A percentile compares a stretch with the other conserved stretches of the same genome.
These are phyloP conservation scores for Threskiornis aethiopicus DNA, from an alignment of 2,797 vertebrate genomes.

Conservation along the genomic window DNA sequence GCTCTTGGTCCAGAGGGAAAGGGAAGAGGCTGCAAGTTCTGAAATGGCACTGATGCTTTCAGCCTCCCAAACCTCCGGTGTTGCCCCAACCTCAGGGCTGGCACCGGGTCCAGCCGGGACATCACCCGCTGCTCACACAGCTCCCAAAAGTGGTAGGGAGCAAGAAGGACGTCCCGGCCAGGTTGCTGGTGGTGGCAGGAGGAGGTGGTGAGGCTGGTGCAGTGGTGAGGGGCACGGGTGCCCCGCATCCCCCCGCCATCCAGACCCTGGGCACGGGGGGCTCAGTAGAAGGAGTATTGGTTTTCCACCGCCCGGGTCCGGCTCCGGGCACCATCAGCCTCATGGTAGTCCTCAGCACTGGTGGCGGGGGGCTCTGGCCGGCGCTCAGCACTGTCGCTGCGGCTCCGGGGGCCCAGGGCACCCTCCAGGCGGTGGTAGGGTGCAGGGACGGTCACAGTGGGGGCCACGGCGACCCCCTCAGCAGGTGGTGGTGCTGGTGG, in stretches of 20 bases:
- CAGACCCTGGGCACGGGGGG: background rate
- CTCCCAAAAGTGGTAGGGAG: background rate
- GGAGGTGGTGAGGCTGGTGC: background rate
- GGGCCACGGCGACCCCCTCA: slow-evolving; percentile 76
- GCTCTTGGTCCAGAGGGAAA: background rate
- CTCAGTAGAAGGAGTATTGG: slow-evolving; percentile 98
- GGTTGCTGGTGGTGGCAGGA: background rate
- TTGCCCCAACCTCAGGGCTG: background rate
- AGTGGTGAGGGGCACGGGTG: background rate
- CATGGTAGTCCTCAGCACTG: slow-evolving; percentile 85
- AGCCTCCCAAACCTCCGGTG: slow-evolving; percentile 46
- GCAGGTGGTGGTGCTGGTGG: slow-evolving; percentile 58
- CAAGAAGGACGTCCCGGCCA: accelerated
- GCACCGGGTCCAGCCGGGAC: background rate
- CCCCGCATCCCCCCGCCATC: background rate
- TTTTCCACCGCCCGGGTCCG: slow-evolving; percentile 93
- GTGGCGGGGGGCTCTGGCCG: slow-evolving; percentile 83
- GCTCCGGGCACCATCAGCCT: slow-evolving; percentile 83
- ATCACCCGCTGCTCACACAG: accelerated
- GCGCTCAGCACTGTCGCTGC: slow-evolving; percentile 89
- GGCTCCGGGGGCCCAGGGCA: slow-evolving; percentile 79
- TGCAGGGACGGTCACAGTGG: slow-evolving; percentile 72
- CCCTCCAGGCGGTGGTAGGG: slow-evolving; percentile 84
- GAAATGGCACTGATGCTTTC: slow-evolving; percentile 63
- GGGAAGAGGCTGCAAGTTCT: slow-evolving; percentile 50